Evolutionary conservation across 2,113 vertebrate species (phyloP).

Genomic region (Rattus norvegicus): DNA sequence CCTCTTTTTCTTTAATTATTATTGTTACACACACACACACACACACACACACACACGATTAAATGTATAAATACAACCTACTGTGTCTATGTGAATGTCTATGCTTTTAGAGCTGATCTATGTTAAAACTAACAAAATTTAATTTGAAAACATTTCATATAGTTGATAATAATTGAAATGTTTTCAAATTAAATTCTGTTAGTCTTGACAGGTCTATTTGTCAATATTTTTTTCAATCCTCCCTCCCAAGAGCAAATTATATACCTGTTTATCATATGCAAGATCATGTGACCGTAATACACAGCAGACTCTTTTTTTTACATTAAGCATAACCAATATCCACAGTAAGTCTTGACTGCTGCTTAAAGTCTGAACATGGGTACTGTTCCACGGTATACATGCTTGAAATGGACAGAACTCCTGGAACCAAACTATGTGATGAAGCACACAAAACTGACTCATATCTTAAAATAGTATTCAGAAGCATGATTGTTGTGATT

Average conservation of each 20-base stretch:
- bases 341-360: neutral
- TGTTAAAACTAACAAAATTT: neutral
- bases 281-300: neutral
- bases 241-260: neutral
- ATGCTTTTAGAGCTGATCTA: neutral
- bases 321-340: neutral
- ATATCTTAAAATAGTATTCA: neutral
- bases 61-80: neutral
- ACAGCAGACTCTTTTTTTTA: neutral
- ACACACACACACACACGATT: neutral
- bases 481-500: neutral
- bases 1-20: neutral
- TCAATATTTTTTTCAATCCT: neutral
- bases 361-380: neutral
- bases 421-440: neutral
- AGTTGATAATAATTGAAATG: neutral
- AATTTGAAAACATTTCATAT: neutral
- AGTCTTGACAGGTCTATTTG: constrained; percentile 13
- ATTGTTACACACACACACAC: neutral
- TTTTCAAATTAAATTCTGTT: neutral
- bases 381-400: neutral
- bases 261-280: neutral
- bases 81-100: neutral
- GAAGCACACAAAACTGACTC: neutral
- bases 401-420: neutral